Conservation (phyloP, 1,140 invertebrate genomes). For the Argopecten irradians region DNA sequence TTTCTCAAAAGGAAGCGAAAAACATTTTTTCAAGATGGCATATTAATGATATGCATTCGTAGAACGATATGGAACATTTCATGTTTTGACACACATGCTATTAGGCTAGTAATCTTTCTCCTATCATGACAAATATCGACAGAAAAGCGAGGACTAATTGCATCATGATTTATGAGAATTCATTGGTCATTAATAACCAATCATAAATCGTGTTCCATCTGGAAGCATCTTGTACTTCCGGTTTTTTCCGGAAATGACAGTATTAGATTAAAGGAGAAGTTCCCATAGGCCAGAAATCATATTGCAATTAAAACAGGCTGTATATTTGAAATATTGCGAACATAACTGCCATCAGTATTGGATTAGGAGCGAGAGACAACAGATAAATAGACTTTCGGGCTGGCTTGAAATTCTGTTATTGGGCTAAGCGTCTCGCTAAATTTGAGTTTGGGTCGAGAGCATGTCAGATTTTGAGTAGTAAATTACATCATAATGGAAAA, state of each 20-base stretch:
- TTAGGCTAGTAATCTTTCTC: not conserved
- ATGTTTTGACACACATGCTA: conserved; percentile 7
- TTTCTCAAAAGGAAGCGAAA: no score
- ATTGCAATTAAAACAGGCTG: conserved; percentile 21
- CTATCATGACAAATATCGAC: not conserved
- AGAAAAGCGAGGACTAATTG: not conserved
- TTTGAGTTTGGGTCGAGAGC: conserved; percentile 5
- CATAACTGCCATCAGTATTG: conserved; percentile 14
- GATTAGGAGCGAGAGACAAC: conserved; percentile 6
- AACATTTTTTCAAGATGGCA: no score
- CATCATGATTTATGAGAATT: not conserved
- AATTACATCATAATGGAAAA: conserved; percentile 6
- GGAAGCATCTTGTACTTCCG: conserved; percentile 7
- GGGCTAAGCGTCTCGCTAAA: conserved; percentile 7
- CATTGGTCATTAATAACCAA: conserved; percentile 22
- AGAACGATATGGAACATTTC: not conserved
- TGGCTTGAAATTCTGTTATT: not conserved
- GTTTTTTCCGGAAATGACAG: conserved; percentile 3
- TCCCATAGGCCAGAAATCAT: not conserved
- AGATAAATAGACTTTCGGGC: not conserved
- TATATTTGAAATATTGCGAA: conserved; percentile 23
- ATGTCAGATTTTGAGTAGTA: conserved; percentile 22
- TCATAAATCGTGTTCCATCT: conserved; percentile 21
- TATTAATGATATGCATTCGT: not conserved
- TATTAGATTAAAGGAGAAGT: conserved; percentile 10